Evolutionary conservation across 2,113 vertebrate genomes (phyloP), one percentile per base, ranked within the genome.

Genomic region (Podarcis raffonei): DNA sequence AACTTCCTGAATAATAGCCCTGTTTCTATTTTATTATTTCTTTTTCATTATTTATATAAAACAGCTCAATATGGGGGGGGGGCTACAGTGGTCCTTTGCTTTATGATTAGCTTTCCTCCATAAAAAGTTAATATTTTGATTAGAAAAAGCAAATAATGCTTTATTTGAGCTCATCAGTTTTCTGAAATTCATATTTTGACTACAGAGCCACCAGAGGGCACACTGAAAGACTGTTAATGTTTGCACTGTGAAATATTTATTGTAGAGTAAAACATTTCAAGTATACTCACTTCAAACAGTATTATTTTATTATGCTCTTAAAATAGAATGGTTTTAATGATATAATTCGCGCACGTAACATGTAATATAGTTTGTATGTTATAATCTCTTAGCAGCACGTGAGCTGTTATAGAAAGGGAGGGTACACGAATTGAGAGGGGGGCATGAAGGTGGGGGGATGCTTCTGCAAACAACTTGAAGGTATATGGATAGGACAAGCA

Each of bases 121-220:
- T 6, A 30, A 11, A 87, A 88, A 66, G 30, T 18, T 13, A 68
- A 30, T 27, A 88, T 76, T 37, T 42, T 75, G 53, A 23, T 75
- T 22, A 48, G 23, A 62, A 87, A 59, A 20, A 62, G 2, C 3
- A 59, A 13, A 65, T 18, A 27, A 77, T n/a, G 3, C 65, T 53
- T 3, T 77, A 25, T 77, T 72, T 53, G 35, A 23, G 32, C 32
- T 2, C 32, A 6, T 1, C 25, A 0, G 22, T 84, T 37, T 87
- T 88, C 69, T 42, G 6, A 85, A 83, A 84, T 42, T 2, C 71
- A 93, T 85, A 59, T 62, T 93, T 11, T 2, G 81, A 66, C 59
- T 85, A 0, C 16, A 80, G 93, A 95, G 92, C 97, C 97, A 96
- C 89, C 95, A 97, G 97, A 94, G 97, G 97, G 97, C 96, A 93